Conservation (phyloP, 1,140 invertebrate species). For the Nephila pilipes region DNA sequence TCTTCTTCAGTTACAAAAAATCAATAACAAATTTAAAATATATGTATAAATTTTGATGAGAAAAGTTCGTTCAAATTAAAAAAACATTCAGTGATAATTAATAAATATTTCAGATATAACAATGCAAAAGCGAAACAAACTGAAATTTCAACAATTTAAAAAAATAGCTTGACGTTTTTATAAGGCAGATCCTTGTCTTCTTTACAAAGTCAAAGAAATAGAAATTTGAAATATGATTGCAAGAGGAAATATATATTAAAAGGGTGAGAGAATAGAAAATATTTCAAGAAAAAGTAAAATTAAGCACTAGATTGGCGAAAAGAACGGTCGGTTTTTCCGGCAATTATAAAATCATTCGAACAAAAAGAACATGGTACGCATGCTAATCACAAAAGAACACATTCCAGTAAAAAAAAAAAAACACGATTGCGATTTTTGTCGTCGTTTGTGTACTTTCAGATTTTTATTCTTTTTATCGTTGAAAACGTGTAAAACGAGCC, state of each 20-base stretch:
- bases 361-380: background rate
- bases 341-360: slow-evolving; percentile 17
- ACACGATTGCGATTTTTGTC: background rate
- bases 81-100: too few species aligned
- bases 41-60: too few species aligned
- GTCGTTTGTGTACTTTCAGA: background rate
- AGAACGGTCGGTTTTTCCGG: background rate
- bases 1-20: too few species aligned
- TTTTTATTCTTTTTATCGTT: background rate
- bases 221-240: background rate
- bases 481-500: background rate
- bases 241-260: background rate
- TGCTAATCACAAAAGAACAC: background rate
- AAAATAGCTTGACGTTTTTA: too few species aligned
- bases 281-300: background rate
- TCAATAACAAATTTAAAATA: too few species aligned
- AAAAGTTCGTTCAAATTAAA: too few species aligned
- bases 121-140: too few species aligned
- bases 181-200: too few species aligned
- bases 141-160: too few species aligned
- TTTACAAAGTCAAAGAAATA: background rate
- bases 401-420: background rate
- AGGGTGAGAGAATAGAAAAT: background rate
- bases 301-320: background rate
- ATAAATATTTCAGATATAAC: too few species aligned